These are phyloP conservation scores for Sciurus vulgaris DNA, from an alignment of 2,797 vertebrate species.

Conservation along the genomic window DNA sequence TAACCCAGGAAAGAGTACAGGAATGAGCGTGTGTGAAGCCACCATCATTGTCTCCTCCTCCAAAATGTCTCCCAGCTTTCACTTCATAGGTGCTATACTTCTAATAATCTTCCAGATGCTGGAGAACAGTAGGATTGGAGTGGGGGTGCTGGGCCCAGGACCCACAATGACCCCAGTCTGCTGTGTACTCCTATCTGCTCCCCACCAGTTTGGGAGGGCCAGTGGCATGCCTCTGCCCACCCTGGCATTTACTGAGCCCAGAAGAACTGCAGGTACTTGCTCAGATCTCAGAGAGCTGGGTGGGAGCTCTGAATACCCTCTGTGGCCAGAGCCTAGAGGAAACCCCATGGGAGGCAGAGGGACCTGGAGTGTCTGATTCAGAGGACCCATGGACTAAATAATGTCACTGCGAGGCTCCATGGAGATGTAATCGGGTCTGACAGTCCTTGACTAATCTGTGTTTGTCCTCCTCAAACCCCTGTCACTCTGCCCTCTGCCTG, in stretches of 20 bases:
- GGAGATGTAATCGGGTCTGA: slow-evolving; percentile 65
- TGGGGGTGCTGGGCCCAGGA: background rate
- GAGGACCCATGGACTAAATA: background rate
- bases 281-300: background rate
- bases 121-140: background rate
- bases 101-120: no score
- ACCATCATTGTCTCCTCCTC: background rate
- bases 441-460: slow-evolving; percentile 64
- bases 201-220: background rate
- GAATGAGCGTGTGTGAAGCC: background rate
- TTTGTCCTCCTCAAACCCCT: slow-evolving; percentile 53
- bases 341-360: background rate
- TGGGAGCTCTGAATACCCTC: background rate
- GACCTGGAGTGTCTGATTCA: background rate
- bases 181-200: background rate
- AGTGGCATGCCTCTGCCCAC: rapidly evolving
- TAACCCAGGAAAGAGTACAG: background rate
- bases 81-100: background rate
- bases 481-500: slow-evolving; percentile 23
- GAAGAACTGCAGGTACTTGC: background rate
- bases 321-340: background rate
- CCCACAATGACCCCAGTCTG: background rate
- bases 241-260: background rate
- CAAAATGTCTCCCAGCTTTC: background rate
- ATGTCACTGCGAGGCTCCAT: background rate